Evolutionary conservation across 2,888 invertebrate species (phyloP), one percentile per base, ranked within the genome.

Genomic region (Metalampra italica): DNA sequence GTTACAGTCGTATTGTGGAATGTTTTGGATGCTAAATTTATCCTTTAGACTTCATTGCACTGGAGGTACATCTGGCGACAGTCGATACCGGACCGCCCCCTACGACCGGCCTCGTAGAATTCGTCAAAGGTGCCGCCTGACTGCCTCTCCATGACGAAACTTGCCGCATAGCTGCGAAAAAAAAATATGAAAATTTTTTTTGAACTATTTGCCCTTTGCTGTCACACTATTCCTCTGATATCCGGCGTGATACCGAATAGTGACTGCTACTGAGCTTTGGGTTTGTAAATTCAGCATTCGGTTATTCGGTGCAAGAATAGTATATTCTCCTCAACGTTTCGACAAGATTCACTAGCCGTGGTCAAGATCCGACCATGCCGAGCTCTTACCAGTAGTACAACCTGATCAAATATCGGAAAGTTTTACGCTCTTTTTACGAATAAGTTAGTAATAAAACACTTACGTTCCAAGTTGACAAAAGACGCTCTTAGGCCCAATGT

Each of bases 391-490:
- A n/a, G n/a, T n/a, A n/a, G n/a, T n/a, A 22, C 22, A 22, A 22
- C 22, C 22, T 5, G 22, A 22, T 22, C 22, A 22, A 22, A 22
- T 5, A 5, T 22, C 22, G 22, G 22, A 22, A n/a, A n/a, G n/a
- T n/a, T n/a, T n/a, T n/a, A n/a, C n/a, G n/a, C n/a, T n/a, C n/a
- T n/a, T n/a, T n/a, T n/a, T n/a, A n/a, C n/a, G n/a, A n/a, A n/a
- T n/a, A n/a, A n/a, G n/a, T n/a, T n/a, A n/a, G n/a, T n/a, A n/a
- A 32, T 11, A 36, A 8, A 36, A 46, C 57, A 93, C 96, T 94
- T 88, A 97, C 97, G 96, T 95, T 93, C 96, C 97, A 66, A 97
- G 91, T 84, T 97, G 96, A 72, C 97, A 97, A 92, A 97, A 96
- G 65, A 97, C 93, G 67, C 95, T 95, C 90, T 94, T 91, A 83